Percentiles rank a stretch among this genome's conserved stretches.
Conservation (phyloP, 2,797 vertebrate genomes). For the Peromyscus eremicus region DNA sequence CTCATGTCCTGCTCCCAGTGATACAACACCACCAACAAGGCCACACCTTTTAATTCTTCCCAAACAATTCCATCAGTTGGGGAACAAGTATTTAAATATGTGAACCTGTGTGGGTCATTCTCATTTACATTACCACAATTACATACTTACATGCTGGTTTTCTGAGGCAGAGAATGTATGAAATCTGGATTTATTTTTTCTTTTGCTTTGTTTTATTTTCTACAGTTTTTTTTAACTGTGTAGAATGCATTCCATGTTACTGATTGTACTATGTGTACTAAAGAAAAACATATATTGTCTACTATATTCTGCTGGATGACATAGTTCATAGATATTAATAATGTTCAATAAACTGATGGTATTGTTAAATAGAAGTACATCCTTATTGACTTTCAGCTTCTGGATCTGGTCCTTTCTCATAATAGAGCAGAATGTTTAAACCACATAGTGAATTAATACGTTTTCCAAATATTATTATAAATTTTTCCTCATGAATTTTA, state of each 20-base stretch:
- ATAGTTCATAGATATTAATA: background rate
- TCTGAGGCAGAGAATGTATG: background rate
- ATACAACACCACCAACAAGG: background rate
- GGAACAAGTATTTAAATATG: background rate
- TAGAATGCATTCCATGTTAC: background rate
- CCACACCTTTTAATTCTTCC: background rate
- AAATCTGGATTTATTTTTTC: background rate
- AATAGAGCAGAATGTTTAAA: background rate
- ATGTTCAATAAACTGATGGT: background rate
- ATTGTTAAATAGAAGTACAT: background rate
- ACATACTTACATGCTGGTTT: background rate
- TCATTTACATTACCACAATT: background rate
- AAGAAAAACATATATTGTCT: background rate
- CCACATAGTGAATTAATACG: background rate
- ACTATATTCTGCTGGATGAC: background rate
- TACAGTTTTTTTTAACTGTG: background rate
- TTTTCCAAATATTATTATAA: background rate
- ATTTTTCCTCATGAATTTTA: background rate
- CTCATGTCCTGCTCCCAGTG: background rate
- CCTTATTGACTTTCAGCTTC: background rate
- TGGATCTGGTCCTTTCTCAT: background rate
- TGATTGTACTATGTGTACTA: background rate
- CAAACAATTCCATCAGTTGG: background rate
- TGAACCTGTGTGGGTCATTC: background rate
- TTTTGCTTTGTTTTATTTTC: background rate